Evolutionary conservation across 2,888 invertebrate species (phyloP).

Genomic region (Amorpha juglandis): DNA sequence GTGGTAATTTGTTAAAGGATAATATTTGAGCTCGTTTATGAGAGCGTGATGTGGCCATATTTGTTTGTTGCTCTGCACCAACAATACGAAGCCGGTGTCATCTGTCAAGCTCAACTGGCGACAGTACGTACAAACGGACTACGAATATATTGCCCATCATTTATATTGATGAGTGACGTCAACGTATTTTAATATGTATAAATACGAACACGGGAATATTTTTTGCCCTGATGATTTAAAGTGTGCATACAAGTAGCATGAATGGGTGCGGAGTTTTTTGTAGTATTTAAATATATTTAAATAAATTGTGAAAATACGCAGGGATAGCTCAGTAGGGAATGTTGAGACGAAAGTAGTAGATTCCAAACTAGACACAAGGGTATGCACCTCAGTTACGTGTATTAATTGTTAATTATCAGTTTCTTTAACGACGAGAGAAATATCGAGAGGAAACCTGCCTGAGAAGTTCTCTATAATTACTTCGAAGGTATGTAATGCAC

Average conservation of each 20-base stretch:
- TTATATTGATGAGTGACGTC: constrained; percentile 71
- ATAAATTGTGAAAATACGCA: background rate
- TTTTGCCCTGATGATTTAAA: constrained; percentile 12
- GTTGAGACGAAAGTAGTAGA: too few species aligned
- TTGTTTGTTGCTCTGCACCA: constrained; percentile 71
- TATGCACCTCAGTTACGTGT: too few species aligned
- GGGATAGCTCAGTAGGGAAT: too few species aligned
- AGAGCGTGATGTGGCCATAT: constrained; percentile 74
- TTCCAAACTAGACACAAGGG: too few species aligned
- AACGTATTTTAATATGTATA: constrained; percentile 31
- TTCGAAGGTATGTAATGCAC: too few species aligned
- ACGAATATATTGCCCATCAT: constrained; percentile 72
- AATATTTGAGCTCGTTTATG: constrained; percentile 78
- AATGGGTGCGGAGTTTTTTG: background rate
- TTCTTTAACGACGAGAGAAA: too few species aligned
- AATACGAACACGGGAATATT: constrained; percentile 9
- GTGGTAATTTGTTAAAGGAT: constrained; percentile 77
- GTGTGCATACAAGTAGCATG: background rate
- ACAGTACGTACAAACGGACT: constrained; percentile 70
- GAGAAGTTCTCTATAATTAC: too few species aligned
- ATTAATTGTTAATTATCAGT: too few species aligned
- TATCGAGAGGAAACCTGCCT: too few species aligned
- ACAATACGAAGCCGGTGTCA: constrained; percentile 63
- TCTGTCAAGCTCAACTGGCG: constrained; percentile 79
- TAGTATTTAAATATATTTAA: constrained; percentile 7